Conservation (phyloP, 23 tunicate species). For the Phallusia fumigata region DNA sequence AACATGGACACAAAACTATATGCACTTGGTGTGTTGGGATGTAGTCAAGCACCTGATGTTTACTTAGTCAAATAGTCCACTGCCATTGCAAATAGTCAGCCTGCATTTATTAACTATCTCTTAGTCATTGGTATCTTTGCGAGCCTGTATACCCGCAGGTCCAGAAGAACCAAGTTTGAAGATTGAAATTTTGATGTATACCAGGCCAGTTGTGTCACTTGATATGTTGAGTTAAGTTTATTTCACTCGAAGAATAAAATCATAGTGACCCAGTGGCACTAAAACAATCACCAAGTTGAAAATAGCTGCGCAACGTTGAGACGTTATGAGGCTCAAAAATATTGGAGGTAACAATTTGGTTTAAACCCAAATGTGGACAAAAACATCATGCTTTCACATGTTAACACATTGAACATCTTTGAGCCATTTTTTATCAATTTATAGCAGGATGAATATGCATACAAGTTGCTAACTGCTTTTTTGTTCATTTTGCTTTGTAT, state of each 20-base stretch:
- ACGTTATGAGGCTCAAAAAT: no score
- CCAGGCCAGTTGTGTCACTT: constrained; percentile 20
- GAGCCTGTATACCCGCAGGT: constrained; percentile 17
- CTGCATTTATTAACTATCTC: constrained; percentile 25
- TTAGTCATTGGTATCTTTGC: background rate
- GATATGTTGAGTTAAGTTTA: no score
- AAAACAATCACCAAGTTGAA: no score
- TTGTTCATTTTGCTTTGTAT: constrained; percentile 22
- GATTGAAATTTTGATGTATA: constrained; percentile 51
- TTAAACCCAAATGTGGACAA: constrained; percentile 14
- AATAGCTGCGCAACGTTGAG: no score
- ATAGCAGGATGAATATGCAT: constrained; percentile 18
- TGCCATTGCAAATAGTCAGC: background rate
- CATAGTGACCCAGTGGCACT: no score
- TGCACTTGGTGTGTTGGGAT: constrained; percentile 39
- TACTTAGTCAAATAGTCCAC: constrained; percentile 11
- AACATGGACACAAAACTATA: background rate
- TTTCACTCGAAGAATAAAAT: no score
- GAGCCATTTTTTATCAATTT: background rate
- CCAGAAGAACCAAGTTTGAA: constrained; percentile 25
- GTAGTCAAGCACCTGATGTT: constrained; percentile 19
- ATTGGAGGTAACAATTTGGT: no score
- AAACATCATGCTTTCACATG: constrained; percentile 38
- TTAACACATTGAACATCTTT: constrained; percentile 1
- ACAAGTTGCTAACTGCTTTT: background rate